These are phyloP conservation scores for Xenopus laevis DNA, from an alignment of 2,113 vertebrate species.

Conservation along the genomic window DNA sequence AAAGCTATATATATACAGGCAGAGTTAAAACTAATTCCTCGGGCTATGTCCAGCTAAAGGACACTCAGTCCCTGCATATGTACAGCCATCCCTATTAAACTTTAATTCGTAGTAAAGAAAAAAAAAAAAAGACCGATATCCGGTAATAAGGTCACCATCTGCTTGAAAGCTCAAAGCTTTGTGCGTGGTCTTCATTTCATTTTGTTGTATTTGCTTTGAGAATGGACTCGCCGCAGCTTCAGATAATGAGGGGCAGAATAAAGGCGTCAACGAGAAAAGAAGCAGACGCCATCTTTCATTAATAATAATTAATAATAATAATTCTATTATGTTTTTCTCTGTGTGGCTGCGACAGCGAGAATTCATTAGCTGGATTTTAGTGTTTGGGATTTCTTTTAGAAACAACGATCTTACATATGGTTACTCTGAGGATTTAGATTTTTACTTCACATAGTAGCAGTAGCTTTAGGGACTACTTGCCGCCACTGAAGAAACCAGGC, in stretches of 20 bases:
- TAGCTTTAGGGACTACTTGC: too few species aligned
- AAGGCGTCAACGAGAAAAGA: conserved; percentile 42
- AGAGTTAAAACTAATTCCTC: too few species aligned
- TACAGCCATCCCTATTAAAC: conserved; percentile 51
- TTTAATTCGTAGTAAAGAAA: conserved; percentile 47
- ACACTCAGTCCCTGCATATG: conserved; percentile 23
- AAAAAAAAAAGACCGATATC: conserved; percentile 21
- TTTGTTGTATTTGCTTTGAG: conserved; percentile 28
- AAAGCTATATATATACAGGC: too few species aligned
- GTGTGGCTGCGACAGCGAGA: too few species aligned
- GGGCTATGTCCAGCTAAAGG: too few species aligned
- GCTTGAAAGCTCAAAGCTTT: conserved; percentile 48
- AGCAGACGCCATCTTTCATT: conserved; percentile 45
- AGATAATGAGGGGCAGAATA: conserved; percentile 33
- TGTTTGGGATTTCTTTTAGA: too few species aligned
- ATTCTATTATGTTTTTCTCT: too few species aligned
- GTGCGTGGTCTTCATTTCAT: conserved; percentile 40
- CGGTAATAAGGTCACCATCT: conserved; percentile 55
- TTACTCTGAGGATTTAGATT: too few species aligned
- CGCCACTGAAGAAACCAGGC: too few species aligned
- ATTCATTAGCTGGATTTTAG: too few species aligned
- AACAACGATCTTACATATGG: too few species aligned
- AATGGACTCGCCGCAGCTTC: conserved; percentile 24
- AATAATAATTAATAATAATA: background rate
- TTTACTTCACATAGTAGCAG: too few species aligned